A percentile compares a stretch with the other conserved stretches of the same genome.
These are phyloP conservation scores for Gobius niger DNA, from an alignment of 2,113 vertebrate species.

Conservation along the genomic window DNA sequence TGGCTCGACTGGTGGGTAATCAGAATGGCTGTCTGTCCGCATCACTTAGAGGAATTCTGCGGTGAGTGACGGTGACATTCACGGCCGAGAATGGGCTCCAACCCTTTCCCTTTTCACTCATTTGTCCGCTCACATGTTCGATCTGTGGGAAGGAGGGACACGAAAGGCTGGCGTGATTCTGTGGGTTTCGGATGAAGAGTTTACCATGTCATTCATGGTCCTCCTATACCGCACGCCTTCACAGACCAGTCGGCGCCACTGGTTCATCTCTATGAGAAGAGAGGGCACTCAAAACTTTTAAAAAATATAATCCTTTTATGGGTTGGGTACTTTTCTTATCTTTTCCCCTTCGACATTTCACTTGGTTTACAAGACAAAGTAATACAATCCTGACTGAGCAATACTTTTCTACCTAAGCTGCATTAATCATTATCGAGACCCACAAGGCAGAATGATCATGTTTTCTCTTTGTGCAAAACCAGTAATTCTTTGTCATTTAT, in stretches of 20 bases:
- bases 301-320: no score
- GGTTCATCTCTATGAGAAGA: background rate
- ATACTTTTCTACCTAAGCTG: no score
- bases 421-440: no score
- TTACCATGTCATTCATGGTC: constrained; percentile 13
- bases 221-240: constrained; percentile 33
- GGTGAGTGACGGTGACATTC: constrained; percentile 71
- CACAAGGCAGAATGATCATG: no score
- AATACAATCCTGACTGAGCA: no score
- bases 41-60: constrained; percentile 65
- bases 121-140: constrained; percentile 52
- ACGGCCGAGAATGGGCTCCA: constrained; percentile 49
- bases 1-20: constrained; percentile 68
- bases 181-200: constrained; percentile 14
- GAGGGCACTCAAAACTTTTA: no score
- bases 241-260: constrained; percentile 33
- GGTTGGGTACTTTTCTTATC: no score
- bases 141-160: constrained; percentile 43
- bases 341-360: no score
- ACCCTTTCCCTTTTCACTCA: constrained; percentile 45
- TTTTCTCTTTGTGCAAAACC: no score
- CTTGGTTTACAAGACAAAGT: no score
- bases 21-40: constrained; percentile 72
- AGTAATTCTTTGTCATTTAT: no score
- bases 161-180: constrained; percentile 12